phyloP scores from a whole-genome alignment of 2,888 invertebrate genomes.

The Drosophila engyochracea region DNA sequence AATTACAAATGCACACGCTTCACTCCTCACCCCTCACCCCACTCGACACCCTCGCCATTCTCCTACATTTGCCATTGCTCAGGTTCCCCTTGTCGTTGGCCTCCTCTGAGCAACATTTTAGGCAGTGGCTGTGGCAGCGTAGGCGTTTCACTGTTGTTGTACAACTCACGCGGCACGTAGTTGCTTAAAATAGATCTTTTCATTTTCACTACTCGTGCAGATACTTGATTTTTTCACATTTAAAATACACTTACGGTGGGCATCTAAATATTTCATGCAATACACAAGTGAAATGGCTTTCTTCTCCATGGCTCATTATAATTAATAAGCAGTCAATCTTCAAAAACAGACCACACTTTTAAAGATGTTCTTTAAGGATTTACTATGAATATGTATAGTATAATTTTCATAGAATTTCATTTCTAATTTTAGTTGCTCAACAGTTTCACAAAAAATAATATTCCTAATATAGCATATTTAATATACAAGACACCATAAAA shows the following conservation, averaged over 20 bases:
- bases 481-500: background rate
- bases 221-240: constrained; percentile 44
- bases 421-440: background rate
- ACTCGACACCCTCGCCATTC: background rate
- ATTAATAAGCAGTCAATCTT: background rate
- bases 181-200: constrained; percentile 53
- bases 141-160: constrained; percentile 50
- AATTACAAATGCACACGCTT: constrained; percentile 36
- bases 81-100: background rate
- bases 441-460: background rate
- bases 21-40: background rate
- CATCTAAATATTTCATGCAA: background rate
- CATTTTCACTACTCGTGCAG: constrained; percentile 45
- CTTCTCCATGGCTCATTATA: background rate
- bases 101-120: constrained; percentile 5
- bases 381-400: background rate
- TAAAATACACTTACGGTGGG: constrained; percentile 23
- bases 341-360: background rate
- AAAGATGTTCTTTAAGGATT: background rate
- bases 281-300: background rate
- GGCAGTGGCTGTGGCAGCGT: constrained; percentile 24
- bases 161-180: constrained; percentile 51
- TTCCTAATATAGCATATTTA: background rate
- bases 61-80: constrained; percentile 6
- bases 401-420: background rate